phyloP scores from a whole-genome alignment of 2,888 invertebrate genomes.

The Meliscaeva auricollis region DNA sequence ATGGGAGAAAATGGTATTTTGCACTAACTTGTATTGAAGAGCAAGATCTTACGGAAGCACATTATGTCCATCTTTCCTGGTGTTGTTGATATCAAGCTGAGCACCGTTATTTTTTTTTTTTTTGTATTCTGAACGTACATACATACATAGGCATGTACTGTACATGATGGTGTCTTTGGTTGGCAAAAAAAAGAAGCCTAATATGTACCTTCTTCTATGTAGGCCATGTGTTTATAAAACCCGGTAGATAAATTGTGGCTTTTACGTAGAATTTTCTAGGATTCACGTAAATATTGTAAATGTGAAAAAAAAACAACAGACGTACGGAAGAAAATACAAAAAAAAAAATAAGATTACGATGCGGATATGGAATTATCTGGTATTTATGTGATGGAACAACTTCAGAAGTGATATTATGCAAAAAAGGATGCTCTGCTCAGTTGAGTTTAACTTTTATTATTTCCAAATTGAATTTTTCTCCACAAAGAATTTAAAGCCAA shows the following conservation, averaged over 20 bases:
- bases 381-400: slow-evolving; percentile 64
- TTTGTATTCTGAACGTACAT: slow-evolving; percentile 1
- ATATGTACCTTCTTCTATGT: neutral
- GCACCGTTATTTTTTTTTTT: slow-evolving; percentile 19
- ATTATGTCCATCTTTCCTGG: slow-evolving; percentile 62
- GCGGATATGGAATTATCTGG: slow-evolving; percentile 63
- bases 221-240: slow-evolving; percentile 38
- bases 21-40: slow-evolving; percentile 66
- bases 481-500: slow-evolving; percentile 6
- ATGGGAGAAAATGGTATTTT: slow-evolving; percentile 36
- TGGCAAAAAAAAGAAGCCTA: slow-evolving; percentile 12
- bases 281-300: slow-evolving; percentile 45
- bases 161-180: slow-evolving; percentile 1
- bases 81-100: slow-evolving; percentile 35
- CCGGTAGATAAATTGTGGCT: slow-evolving; percentile 55
- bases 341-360: slow-evolving; percentile 49
- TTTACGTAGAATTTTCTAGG: slow-evolving; percentile 48
- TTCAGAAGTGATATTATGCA: slow-evolving; percentile 48
- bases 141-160: too few relatives aligned
- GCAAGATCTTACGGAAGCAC: slow-evolving; percentile 64
- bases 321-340: neutral
- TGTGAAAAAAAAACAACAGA: neutral
- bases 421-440: slow-evolving; percentile 12
- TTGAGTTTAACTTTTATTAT: slow-evolving; percentile 10
- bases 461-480: neutral